Evolutionary conservation across 1,140 invertebrate species (phyloP), one percentile per base, ranked within the genome.

Genomic region (Dendrolimus kikuchii): DNA sequence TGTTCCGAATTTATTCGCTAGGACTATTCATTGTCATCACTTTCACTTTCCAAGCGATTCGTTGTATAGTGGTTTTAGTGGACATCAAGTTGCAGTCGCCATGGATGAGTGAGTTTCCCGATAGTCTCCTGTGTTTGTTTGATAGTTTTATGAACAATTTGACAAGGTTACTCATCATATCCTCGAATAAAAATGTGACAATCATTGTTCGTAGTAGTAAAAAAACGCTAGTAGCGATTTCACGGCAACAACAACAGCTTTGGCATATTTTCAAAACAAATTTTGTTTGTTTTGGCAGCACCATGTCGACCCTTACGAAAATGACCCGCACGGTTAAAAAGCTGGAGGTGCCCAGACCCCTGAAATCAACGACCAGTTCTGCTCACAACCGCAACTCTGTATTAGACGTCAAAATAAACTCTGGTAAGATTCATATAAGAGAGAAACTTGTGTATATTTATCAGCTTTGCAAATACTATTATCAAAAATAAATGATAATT

Each of bases 261-360:
- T 23, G 23, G 23, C 23, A 23, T 23, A 23, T 23, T 23, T 23
- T 23, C 23, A 23, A 23, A 23, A 23, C 23, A 23, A 23, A 23
- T 62, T 53, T 49, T 68, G 41, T 63, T 67, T 71, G 51, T 66
- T 70, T 68, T 56, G 50, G 47, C 65, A 84, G 78, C 79, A 86
- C 78, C 73, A 86, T 86, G 83, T 86, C 83, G 77, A 84, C 82
- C 71, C 71, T 84, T 76, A 86, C 83, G 80, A 88, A 88, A 87
- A 88, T 87, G 87, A 87, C 87, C 76, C 84, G 87, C 71, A 87
- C 81, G 71, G 89, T 92, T 43, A 93, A 92, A 84, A 93, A 92
- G 88, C 86, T 93, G 63, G 92, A 93, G 82, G 90, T 92, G 68
- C 92, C 92, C 59, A 89, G 92, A 79, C 92, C 92, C 65, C 86